Evolutionary conservation across 37 sponge, comb jelly and placozoan genomes (phyloP).

Genomic region (Chondrosia reniformis): DNA sequence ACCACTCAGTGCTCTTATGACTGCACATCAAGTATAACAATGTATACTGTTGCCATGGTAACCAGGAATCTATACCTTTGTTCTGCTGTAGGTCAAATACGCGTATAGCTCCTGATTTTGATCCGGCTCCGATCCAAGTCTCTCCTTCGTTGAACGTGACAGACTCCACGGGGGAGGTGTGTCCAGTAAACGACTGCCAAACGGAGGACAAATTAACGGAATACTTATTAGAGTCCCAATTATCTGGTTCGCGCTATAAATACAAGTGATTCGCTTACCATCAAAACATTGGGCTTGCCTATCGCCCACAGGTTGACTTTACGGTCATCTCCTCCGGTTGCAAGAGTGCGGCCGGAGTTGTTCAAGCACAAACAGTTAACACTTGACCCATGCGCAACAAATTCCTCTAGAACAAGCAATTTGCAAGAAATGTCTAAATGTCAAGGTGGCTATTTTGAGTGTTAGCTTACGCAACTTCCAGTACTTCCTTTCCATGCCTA

Average conservation of each 20-base stretch:
- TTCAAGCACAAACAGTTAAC: constrained; percentile 87
- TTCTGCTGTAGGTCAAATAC: constrained; percentile 88
- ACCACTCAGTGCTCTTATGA: constrained; percentile 83
- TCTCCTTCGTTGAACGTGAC: constrained; percentile 85
- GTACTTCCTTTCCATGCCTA: too few species aligned
- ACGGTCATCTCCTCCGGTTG: constrained; percentile 96
- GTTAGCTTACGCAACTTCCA: too few species aligned
- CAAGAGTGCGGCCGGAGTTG: constrained; percentile 79
- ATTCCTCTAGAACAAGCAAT: constrained; percentile 83
- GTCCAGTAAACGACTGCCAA: constrained; percentile 76
- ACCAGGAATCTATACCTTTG: constrained; percentile 37
- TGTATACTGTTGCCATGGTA: not conserved
- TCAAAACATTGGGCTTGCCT: constrained; percentile 68
- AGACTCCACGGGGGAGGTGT: constrained; percentile 90
- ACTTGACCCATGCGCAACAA: constrained; percentile 85
- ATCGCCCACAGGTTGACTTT: constrained; percentile 86
- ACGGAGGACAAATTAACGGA: not conserved
- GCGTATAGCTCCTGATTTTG: constrained; percentile 86
- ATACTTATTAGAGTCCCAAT: not conserved
- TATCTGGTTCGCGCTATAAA: not conserved
- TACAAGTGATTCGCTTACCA: constrained; percentile 24
- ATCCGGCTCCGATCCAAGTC: constrained; percentile 84
- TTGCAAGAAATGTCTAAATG: too few species aligned
- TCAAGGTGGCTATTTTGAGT: too few species aligned
- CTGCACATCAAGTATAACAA: constrained; percentile 35